Conservation (phyloP, 2,888 invertebrate species). For the Hypomecis atomaria region DNA sequence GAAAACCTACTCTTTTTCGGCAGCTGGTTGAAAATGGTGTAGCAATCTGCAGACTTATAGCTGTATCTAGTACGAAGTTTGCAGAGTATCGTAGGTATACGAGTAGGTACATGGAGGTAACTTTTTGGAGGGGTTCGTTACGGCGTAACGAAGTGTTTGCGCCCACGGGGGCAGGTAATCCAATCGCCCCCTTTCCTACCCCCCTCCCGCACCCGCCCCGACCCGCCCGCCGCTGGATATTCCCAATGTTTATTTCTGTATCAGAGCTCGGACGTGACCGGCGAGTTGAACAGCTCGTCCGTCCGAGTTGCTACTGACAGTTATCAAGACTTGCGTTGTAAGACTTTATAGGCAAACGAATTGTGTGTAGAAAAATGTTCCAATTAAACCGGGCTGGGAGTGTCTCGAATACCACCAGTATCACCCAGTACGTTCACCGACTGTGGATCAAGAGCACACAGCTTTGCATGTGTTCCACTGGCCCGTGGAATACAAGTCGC, state of each 20-base stretch:
- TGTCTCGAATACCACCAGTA: too few relatives aligned
- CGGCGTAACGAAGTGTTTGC: slow-evolving; percentile 79
- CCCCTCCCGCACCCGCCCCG: slow-evolving; percentile 25
- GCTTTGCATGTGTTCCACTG: too few relatives aligned
- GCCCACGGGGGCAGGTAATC: slow-evolving; percentile 79
- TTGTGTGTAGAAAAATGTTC: too few relatives aligned
- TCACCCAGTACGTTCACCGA: too few relatives aligned
- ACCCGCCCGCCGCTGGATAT: slow-evolving; percentile 53
- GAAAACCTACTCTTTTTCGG: too few relatives aligned
- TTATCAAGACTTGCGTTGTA: too few relatives aligned
- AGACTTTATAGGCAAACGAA: too few relatives aligned
- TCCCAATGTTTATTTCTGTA: slow-evolving; percentile 75
- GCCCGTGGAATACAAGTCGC: too few relatives aligned
- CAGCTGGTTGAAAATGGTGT: background rate
- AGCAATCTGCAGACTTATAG: background rate
- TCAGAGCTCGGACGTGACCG: slow-evolving; percentile 62
- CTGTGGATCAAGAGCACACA: too few relatives aligned
- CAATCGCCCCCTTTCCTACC: slow-evolving; percentile 56
- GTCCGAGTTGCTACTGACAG: too few relatives aligned
- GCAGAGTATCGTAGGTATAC: background rate
- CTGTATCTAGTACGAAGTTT: slow-evolving; percentile 8
- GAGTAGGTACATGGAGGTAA: slow-evolving; percentile 1
- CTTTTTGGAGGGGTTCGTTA: slow-evolving; percentile 58
- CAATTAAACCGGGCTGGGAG: too few relatives aligned
- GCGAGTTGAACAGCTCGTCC: slow-evolving; percentile 30